Conservation (phyloP, 2,797 vertebrate species). For the Sciurus vulgaris region DNA sequence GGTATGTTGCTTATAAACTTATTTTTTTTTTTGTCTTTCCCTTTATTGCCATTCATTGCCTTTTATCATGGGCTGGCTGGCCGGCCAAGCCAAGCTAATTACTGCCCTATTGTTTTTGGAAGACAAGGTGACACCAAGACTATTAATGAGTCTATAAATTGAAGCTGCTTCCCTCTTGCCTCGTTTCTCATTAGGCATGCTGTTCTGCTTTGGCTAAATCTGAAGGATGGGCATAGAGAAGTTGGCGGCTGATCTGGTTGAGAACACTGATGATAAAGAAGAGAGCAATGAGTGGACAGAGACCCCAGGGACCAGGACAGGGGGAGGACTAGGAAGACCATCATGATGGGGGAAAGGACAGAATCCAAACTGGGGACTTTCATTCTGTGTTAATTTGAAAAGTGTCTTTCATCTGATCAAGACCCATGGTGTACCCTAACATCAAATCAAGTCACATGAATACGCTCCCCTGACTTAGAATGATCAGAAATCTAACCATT, state of each 20-base stretch:
- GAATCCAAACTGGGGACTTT: background rate
- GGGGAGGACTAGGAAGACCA: background rate
- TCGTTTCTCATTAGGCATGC: background rate
- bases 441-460: background rate
- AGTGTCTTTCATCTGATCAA: background rate
- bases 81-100: conserved; percentile 70
- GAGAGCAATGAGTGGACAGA: background rate
- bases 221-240: background rate
- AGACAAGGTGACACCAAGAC: conserved; percentile 58
- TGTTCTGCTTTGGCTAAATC: conserved; percentile 6
- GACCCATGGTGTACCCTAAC: background rate
- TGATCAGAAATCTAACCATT: background rate
- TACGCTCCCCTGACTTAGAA: background rate
- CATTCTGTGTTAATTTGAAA: background rate
- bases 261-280: background rate
- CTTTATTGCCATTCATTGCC: conserved; percentile 69
- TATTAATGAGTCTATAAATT: conserved; percentile 59
- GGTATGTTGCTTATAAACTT: conserved; percentile 77
- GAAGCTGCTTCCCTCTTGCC: background rate
- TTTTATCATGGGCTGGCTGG: conserved; percentile 51
- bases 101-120: conserved; percentile 63
- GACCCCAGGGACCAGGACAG: background rate
- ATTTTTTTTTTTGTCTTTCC: conserved; percentile 70
- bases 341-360: background rate
- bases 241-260: background rate